Evolutionary conservation across 2,797 vertebrate genomes (phyloP).

Genomic region (Gorsachius magnificus): DNA sequence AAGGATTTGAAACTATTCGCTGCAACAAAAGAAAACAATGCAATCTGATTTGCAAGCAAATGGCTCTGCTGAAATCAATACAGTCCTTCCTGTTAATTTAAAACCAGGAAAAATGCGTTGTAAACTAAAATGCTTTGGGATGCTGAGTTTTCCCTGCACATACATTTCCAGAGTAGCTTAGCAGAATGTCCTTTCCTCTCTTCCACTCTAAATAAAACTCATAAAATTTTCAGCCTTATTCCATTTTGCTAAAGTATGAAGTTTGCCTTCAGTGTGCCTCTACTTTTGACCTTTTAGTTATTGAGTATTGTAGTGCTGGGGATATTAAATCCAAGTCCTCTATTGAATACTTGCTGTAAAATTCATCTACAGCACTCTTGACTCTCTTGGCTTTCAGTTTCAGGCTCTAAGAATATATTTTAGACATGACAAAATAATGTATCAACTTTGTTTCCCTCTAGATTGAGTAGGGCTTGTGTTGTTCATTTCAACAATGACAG

Average conservation of each 20-base stretch:
- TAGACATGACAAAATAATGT: not conserved
- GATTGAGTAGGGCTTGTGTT: not conserved
- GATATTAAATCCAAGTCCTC: constrained; percentile 8
- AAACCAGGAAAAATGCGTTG: not conserved
- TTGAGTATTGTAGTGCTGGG: not conserved
- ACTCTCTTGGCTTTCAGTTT: not conserved
- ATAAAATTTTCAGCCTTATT: not conserved
- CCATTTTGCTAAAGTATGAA: not conserved
- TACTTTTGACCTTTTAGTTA: constrained; percentile 7
- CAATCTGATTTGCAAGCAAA: not conserved
- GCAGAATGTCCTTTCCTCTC: not conserved
- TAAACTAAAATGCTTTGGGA: not conserved
- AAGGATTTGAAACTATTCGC: not conserved
- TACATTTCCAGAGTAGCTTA: not conserved
- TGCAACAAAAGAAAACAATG: not conserved
- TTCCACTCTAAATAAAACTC: not conserved
- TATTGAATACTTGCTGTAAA: not conserved
- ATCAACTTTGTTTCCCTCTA: not conserved
- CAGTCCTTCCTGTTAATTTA: not conserved
- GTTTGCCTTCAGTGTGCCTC: not conserved
- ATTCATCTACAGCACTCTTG: not conserved
- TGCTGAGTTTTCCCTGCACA: not conserved
- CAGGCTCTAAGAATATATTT: not conserved
- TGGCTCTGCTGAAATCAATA: not conserved
- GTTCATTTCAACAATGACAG: not conserved